These are phyloP conservation scores for Omphaloscelis lunosa DNA, from an alignment of 2,888 invertebrate genomes.

Conservation along the genomic window DNA sequence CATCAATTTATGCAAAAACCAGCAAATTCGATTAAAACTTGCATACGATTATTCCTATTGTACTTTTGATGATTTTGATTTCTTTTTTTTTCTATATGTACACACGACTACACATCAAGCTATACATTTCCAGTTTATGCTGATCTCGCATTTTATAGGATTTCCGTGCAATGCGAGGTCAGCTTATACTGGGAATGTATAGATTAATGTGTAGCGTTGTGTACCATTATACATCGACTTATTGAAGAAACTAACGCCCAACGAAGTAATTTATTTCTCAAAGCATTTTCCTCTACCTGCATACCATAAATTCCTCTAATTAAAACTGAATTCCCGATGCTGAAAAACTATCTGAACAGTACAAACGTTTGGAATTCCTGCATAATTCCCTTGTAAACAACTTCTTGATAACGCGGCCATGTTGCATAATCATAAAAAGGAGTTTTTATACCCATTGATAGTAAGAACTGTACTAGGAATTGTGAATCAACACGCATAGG, in stretches of 20 bases:
- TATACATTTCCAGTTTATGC: too few species aligned
- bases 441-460: conserved; percentile 63
- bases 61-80: too few species aligned
- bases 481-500: conserved; percentile 56
- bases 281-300: background rate
- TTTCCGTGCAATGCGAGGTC: too few species aligned
- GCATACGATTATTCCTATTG: too few species aligned
- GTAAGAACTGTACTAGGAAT: conserved; percentile 40
- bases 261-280: background rate
- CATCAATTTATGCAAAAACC: too few species aligned
- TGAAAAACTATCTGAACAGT: conserved; percentile 51
- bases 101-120: too few species aligned
- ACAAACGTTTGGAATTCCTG: conserved; percentile 48
- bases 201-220: too few species aligned
- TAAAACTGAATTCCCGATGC: conserved; percentile 41
- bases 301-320: conserved; percentile 32
- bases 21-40: too few species aligned
- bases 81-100: too few species aligned
- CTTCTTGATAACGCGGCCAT: conserved; percentile 45
- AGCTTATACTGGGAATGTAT: too few species aligned
- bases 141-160: too few species aligned
- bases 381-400: conserved; percentile 63
- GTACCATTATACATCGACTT: too few species aligned
- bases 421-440: conserved; percentile 62
- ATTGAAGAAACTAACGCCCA: background rate